phyloP scores from a whole-genome alignment of 2,888 invertebrate genomes.

The Uropetala carovei region DNA sequence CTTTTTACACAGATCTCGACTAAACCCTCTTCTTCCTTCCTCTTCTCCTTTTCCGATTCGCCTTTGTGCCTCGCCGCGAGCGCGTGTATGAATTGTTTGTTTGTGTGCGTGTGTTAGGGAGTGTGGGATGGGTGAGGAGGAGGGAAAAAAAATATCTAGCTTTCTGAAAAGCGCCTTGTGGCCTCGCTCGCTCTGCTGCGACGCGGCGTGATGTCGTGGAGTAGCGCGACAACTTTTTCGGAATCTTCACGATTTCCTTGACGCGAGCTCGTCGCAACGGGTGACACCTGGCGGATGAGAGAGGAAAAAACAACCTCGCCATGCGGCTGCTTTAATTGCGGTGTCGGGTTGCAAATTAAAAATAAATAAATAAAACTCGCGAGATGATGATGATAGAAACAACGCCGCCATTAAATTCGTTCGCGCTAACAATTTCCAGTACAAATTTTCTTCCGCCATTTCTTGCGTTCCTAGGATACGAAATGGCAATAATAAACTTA shows the following conservation, averaged over 20 bases:
- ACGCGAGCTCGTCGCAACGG: neutral
- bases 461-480: too few relatives aligned
- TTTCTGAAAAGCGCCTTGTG: neutral
- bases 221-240: constrained; percentile 21
- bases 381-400: too few relatives aligned
- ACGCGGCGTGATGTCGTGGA: neutral
- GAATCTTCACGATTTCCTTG: neutral
- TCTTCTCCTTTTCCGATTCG: neutral
- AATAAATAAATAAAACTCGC: too few relatives aligned
- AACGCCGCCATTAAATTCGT: too few relatives aligned
- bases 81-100: neutral
- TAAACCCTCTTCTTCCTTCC: neutral
- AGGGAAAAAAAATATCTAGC: neutral
- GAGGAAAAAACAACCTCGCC: neutral
- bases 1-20: neutral
- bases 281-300: constrained; percentile 4
- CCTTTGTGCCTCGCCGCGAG: neutral
- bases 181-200: neutral
- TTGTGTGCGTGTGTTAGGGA: neutral
- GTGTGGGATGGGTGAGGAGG: neutral
- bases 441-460: too few relatives aligned
- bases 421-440: too few relatives aligned
- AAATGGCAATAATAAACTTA: too few relatives aligned
- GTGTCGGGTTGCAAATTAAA: too few relatives aligned
- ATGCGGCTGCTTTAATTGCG: neutral